Evolutionary conservation across 2,888 invertebrate genomes (phyloP), one percentile per base, ranked within the genome.

Genomic region (Trichacis sp.): DNA sequence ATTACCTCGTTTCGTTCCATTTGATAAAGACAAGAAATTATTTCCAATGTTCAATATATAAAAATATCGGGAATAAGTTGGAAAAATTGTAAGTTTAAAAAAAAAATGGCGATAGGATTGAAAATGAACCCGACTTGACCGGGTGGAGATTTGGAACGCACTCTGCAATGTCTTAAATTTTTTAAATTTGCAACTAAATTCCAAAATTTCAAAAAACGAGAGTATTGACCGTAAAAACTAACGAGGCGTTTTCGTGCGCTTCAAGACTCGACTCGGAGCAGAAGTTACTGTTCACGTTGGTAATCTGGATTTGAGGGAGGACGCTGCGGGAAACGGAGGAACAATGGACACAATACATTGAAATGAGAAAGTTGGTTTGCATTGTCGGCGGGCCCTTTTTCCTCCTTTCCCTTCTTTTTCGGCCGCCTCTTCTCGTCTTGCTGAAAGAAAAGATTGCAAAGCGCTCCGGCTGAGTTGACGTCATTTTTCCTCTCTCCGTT

Each of bases 301-400:
- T 45, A 61, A 55, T 61, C 54, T 24, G 20, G 18, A 45, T 45
- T 45, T 20, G 20, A 45, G 40, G 56, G 20, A 15, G 14, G 9
- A 20, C n/a, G n/a, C n/a, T n/a, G n/a, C n/a, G 33, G 43, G 14
- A 17, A 19, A 19, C 29, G 29, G 69, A 70, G 63, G 75, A 75
- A 76, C 76, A 81, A 81, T 81, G 79, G 79, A 76, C 77, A 81
- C 80, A 79, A 78, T 81, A 79, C 79, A 77, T 77, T 77, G 77
- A 78, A 78, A 81, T 76, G 81, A 78, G 77, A 80, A 80, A 79
- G 78, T 78, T 78, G 79, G 81, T 81, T 79, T 80, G 79, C 79
- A 80, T 80, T 80, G 80, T 80, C 77, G 77, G 74, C 75, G 73
- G 76, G 76, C 73, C 73, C 24, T 24, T 24, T 72, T 71, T 47